These are phyloP conservation scores for Drosophila ironensis DNA, from an alignment of 1,140 invertebrate species.

Conservation along the genomic window DNA sequence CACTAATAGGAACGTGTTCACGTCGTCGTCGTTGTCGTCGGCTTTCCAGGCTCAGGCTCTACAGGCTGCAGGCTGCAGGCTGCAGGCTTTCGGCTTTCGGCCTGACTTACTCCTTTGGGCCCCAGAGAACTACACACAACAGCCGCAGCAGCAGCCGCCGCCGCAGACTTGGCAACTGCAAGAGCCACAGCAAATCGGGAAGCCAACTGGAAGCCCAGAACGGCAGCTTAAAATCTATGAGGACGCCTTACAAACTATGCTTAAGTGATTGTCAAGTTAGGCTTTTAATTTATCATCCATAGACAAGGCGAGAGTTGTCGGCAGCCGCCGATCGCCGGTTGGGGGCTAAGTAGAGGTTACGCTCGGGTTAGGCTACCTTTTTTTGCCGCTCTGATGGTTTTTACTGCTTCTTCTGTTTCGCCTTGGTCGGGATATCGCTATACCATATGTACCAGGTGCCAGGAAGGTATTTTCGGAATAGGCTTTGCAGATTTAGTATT, in stretches of 20 bases:
- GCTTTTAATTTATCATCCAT: conserved; percentile 82
- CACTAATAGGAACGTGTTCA: conserved; percentile 81
- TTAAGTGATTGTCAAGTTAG: conserved; percentile 82
- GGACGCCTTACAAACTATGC: conserved; percentile 81
- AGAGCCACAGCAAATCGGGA: not conserved
- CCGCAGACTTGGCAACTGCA: too few relatives aligned
- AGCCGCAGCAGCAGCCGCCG: too few relatives aligned
- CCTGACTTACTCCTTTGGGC: conserved; percentile 27
- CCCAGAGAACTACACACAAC: conserved; percentile 51
- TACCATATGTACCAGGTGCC: conserved; percentile 5
- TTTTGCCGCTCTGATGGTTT: conserved; percentile 11
- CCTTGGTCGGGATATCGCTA: not conserved
- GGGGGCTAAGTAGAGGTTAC: conserved; percentile 76
- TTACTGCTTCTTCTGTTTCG: not conserved
- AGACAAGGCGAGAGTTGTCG: conserved; percentile 72
- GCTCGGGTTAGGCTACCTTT: conserved; percentile 72
- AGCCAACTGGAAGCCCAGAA: conserved; percentile 55
- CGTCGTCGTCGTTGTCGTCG: conserved; percentile 51
- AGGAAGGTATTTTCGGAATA: too few relatives aligned
- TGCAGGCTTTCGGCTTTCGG: conserved; percentile 9
- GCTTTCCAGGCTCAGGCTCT: conserved; percentile 10
- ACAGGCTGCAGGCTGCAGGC: conserved; percentile 11
- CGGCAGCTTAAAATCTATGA: conserved; percentile 76
- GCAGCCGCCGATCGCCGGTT: conserved; percentile 34
- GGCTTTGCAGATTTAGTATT: too few relatives aligned